phyloP scores from a whole-genome alignment of 2,888 invertebrate genomes.

The Nemotelus pantherinus region DNA sequence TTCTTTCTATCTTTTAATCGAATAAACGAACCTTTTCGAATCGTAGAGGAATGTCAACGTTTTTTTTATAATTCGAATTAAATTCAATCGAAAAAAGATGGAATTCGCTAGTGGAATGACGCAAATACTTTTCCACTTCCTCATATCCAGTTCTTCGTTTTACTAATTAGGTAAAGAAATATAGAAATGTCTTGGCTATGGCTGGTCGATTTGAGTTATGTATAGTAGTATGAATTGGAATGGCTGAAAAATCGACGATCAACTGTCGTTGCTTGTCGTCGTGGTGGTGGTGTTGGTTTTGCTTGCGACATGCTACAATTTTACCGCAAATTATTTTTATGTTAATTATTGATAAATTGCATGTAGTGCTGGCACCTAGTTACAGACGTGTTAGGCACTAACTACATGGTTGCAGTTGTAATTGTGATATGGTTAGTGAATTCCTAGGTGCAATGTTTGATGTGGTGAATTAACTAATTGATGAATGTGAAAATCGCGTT shows the following conservation, averaged over 20 bases:
- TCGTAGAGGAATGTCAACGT: slow-evolving; percentile 9
- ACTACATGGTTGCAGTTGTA: background rate
- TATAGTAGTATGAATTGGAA: too few species aligned
- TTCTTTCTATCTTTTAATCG: too few species aligned
- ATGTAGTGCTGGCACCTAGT: background rate
- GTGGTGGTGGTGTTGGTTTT: too few species aligned
- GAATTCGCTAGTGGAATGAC: slow-evolving; percentile 11
- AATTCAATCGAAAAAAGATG: slow-evolving; percentile 6
- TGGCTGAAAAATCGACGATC: too few species aligned
- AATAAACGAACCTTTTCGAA: background rate
- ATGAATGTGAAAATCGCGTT: too few species aligned
- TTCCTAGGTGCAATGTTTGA: background rate
- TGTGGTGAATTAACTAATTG: too few species aligned
- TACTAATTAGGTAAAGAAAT: slow-evolving; percentile 12
- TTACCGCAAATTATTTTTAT: slow-evolving; percentile 25
- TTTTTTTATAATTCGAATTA: background rate
- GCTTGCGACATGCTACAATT: slow-evolving; percentile 2
- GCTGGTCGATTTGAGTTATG: background rate
- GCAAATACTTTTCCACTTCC: slow-evolving; percentile 23
- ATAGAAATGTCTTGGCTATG: background rate
- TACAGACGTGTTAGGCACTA: too few species aligned
- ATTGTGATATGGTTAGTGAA: background rate
- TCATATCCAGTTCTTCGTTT: slow-evolving; percentile 19
- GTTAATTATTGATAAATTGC: slow-evolving; percentile 17
- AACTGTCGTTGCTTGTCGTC: too few species aligned